Evolutionary conservation across 2,797 vertebrate genomes (phyloP), one percentile per base, ranked within the genome.

Genomic region (Liparis tanakae): DNA sequence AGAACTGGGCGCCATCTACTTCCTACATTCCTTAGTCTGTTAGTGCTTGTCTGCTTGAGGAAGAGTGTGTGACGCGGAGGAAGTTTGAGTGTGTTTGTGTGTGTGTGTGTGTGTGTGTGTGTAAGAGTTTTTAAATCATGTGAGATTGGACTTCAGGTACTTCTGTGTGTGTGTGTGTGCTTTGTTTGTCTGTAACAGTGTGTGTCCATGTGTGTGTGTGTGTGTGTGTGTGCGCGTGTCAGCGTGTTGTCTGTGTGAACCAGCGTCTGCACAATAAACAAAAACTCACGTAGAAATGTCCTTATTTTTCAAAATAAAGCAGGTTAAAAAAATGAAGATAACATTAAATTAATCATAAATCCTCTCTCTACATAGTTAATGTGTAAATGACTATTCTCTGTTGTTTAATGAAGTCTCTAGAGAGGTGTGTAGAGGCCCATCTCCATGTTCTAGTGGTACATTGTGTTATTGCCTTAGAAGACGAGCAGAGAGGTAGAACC

Each of bases 21-120:
- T 90, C 89, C 88, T 72, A 75, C 89, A 88, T 90, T 92, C 85
- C 86, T 72, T 5, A 74, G 83, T 81, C 44, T 81, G 78, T 81
- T 70, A 63, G 72, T 55, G 61, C 69, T 62, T 69, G 65, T 73
- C 64, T 72, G 70, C 50, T 61, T 76, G 71, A 68, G 30, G 61
- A 48, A 51, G 65, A 62, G 72, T 44, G 48, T 54, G 62, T 53
- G 61, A 64, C 53, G 61, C 58, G 10, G 62, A 59, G 71, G 63
- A 69, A 34, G 75, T 67, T 43, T 46, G 15, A 34, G 58, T 17
- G 39, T 61, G 41, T 50, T n/a, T 50, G 46, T n/a, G 59, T 10
- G 37, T 61, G 39, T 41, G 39, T 41, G 39, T 41, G 10, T 41
- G 39, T 43, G 30, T 60, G 66, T 41, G 58, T 25, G 41, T 62